phyloP scores from a whole-genome alignment of 2,113 vertebrate species.

The Zapornia atra region DNA sequence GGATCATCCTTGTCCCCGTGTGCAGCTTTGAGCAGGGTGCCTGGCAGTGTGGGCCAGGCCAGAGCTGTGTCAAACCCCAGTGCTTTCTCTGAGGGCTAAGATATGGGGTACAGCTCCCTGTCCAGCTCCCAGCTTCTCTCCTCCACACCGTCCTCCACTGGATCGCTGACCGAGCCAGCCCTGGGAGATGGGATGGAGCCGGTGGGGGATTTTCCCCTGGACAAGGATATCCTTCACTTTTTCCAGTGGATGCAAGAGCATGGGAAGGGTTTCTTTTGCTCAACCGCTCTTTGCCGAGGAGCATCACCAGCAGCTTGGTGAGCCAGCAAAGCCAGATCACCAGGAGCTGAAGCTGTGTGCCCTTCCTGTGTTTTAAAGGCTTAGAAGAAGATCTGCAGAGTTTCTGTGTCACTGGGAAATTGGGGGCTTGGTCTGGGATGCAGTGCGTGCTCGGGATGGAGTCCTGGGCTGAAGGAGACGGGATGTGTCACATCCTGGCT shows the following conservation, averaged over 20 bases:
- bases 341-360: neutral
- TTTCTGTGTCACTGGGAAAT: neutral
- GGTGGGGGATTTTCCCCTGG: neutral
- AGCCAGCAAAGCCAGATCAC: neutral
- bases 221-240: neutral
- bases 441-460: neutral
- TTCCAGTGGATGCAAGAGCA: fast-evolving
- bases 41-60: neutral
- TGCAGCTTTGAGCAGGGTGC: fast-evolving
- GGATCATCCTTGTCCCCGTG: neutral
- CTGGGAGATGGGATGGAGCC: neutral
- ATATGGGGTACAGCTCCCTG: fast-evolving
- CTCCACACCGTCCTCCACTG: fast-evolving
- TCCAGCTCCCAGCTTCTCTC: neutral
- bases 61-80: neutral
- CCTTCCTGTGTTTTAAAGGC: neutral
- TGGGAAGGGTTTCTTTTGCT: neutral
- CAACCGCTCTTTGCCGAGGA: neutral
- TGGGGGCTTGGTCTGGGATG: neutral
- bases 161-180: fast-evolving
- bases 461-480: neutral
- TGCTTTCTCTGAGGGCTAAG: neutral
- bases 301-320: neutral
- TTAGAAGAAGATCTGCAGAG: neutral
- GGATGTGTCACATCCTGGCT: fast-evolving